Percentiles rank a stretch among this genome's conserved stretches.
Conservation (phyloP, 1,140 invertebrate genomes). For the Hycleus cichorii region DNA sequence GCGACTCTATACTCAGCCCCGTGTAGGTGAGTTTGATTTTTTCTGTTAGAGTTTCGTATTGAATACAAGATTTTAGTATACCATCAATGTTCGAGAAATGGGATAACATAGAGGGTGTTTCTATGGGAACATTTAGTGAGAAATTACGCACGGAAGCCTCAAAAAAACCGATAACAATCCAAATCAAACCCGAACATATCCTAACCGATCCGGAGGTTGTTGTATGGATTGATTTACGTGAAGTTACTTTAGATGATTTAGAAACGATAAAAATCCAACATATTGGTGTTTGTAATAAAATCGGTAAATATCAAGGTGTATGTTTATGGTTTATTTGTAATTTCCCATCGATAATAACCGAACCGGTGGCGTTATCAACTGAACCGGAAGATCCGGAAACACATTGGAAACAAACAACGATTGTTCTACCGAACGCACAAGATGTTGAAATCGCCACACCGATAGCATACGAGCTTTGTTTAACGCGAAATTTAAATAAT, state of each 20-base stretch:
- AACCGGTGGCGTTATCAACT: conserved; percentile 59
- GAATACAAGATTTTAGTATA: conserved; percentile 41
- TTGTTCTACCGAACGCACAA: conserved; percentile 54
- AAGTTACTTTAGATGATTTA: conserved; percentile 46
- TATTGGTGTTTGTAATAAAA: conserved; percentile 45
- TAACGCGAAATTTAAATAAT: conserved; percentile 47
- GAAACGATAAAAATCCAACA: conserved; percentile 41
- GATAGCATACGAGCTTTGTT: conserved; percentile 57
- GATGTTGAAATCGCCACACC: conserved; percentile 52
- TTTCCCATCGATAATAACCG: conserved; percentile 39
- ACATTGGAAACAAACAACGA: conserved; percentile 98
- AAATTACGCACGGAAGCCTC: conserved; percentile 41
- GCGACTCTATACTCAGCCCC: conserved; percentile 57
- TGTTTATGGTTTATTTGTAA: conserved; percentile 59
- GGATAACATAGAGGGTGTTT: conserved; percentile 50
- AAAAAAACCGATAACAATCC: conserved; percentile 44
- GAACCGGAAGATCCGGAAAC: conserved; percentile 68
- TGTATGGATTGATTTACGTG: conserved; percentile 51
- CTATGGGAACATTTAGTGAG: conserved; percentile 49
- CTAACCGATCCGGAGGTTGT: conserved; percentile 48
- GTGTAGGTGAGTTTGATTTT: conserved; percentile 47
- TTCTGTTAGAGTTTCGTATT: background rate
- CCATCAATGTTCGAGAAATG: conserved; percentile 56
- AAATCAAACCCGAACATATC: conserved; percentile 45
- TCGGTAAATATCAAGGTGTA: conserved; percentile 64